Conservation (phyloP, 1,140 invertebrate species). For the Armadillidium nasatum region DNA sequence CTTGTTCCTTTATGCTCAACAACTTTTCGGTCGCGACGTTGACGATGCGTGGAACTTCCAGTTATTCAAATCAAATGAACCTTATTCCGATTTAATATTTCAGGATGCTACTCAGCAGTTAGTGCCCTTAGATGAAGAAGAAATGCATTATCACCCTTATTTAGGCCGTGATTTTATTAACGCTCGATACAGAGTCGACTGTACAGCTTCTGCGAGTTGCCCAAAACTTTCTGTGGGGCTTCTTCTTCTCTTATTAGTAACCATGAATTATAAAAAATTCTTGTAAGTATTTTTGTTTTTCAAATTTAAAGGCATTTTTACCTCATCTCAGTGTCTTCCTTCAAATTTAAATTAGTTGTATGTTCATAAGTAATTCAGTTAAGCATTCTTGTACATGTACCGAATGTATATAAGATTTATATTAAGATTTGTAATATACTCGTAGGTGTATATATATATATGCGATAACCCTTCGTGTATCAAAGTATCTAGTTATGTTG, state of each 20-base stretch:
- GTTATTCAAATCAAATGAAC: slow-evolving; percentile 77
- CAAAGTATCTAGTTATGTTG: too few relatives aligned
- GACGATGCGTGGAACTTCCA: slow-evolving; percentile 81
- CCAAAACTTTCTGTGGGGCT: not conserved
- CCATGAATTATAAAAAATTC: too few relatives aligned
- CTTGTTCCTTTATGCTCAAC: slow-evolving; percentile 82
- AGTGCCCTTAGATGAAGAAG: slow-evolving; percentile 48
- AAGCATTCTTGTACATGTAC: too few relatives aligned
- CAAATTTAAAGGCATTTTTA: too few relatives aligned
- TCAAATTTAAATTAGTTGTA: too few relatives aligned
- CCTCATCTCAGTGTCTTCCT: too few relatives aligned
- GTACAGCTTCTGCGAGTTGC: slow-evolving; percentile 26
- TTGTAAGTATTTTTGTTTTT: too few relatives aligned
- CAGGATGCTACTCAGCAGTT: slow-evolving; percentile 84
- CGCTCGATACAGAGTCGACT: slow-evolving; percentile 39
- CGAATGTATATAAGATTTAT: too few relatives aligned
- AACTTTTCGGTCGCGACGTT: slow-evolving; percentile 78
- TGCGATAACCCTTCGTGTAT: too few relatives aligned
- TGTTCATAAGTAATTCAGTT: too few relatives aligned
- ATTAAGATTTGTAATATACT: too few relatives aligned
- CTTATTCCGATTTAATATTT: slow-evolving; percentile 82
- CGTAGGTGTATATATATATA: too few relatives aligned
- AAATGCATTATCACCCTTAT: slow-evolving; percentile 45
- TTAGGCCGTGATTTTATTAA: slow-evolving; percentile 40
- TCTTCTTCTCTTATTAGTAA: not conserved